Conservation (phyloP, 2,888 invertebrate species). For the Oscheius sp. region DNA sequence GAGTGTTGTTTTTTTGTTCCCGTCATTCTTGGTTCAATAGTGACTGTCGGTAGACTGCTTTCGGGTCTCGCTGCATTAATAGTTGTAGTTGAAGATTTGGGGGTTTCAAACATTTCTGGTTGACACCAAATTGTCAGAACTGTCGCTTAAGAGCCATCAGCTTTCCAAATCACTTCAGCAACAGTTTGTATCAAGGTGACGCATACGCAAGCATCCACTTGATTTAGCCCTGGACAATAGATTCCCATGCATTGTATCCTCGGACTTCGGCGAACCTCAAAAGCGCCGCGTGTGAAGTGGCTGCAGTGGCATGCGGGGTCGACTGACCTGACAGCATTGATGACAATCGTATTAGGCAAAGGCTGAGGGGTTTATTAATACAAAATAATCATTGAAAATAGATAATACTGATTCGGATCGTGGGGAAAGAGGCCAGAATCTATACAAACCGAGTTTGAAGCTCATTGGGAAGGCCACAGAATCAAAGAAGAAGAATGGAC, state of each 20-base stretch:
- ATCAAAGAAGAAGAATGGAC: neutral
- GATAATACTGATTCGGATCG: slow-evolving; percentile 2
- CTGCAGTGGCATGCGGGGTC: slow-evolving; percentile 4
- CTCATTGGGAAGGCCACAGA: slow-evolving; percentile 30
- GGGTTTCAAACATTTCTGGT: too few relatives aligned
- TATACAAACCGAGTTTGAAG: slow-evolving; percentile 27
- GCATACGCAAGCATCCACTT: slow-evolving; percentile 1
- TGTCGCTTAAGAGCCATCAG: too few relatives aligned
- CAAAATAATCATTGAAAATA: neutral
- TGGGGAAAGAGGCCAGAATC: neutral
- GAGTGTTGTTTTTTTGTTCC: too few relatives aligned
- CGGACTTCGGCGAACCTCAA: slow-evolving; percentile 10
- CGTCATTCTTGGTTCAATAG: too few relatives aligned
- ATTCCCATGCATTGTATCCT: slow-evolving; percentile 2
- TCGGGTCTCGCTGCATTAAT: too few relatives aligned
- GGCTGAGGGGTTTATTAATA: slow-evolving; percentile 13
- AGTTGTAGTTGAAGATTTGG: too few relatives aligned
- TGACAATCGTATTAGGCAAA: neutral
- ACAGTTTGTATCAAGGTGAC: too few relatives aligned
- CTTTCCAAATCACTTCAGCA: too few relatives aligned
- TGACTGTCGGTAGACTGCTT: too few relatives aligned
- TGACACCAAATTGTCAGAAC: too few relatives aligned
- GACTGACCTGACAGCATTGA: neutral
- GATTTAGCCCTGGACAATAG: slow-evolving; percentile 16
- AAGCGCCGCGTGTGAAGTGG: slow-evolving; percentile 21